phyloP scores from a whole-genome alignment of 2,797 vertebrate species.

The Tauraco hartlaubi region DNA sequence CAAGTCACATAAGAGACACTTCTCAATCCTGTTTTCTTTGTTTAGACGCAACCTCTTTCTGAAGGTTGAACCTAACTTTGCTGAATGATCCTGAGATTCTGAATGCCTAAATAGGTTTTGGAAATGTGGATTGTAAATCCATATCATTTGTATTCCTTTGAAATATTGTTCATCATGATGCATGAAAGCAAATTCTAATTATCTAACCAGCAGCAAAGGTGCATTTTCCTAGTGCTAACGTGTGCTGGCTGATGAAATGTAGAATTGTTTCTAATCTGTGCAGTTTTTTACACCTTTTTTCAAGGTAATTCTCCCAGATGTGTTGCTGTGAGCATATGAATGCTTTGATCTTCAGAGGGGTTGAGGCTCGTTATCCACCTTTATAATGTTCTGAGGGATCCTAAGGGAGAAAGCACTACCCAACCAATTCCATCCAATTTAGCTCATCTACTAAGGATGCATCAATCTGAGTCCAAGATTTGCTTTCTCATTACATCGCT shows the following conservation, averaged over 20 bases:
- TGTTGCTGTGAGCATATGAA: background rate
- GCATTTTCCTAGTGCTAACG: background rate
- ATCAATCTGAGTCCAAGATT: background rate
- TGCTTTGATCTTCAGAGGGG: background rate
- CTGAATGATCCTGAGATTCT: background rate
- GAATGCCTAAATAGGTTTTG: background rate
- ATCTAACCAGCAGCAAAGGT: background rate
- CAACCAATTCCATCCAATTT: background rate
- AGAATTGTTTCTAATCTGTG: background rate
- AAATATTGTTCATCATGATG: background rate
- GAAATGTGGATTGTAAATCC: background rate
- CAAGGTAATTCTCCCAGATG: background rate
- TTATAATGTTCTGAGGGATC: background rate
- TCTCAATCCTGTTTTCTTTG: background rate
- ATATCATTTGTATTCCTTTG: background rate
- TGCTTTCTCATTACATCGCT: background rate
- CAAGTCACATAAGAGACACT: background rate
- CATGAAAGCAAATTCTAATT: background rate
- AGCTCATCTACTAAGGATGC: background rate
- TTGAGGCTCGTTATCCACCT: background rate
- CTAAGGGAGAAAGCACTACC: background rate
- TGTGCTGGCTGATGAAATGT: background rate
- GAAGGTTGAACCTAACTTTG: background rate
- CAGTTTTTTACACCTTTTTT: background rate
- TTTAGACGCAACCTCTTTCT: background rate